Percentiles rank a stretch among this genome's conserved stretches.
Conservation (phyloP, 2,113 vertebrate genomes). For the Macaca fascicularis region DNA sequence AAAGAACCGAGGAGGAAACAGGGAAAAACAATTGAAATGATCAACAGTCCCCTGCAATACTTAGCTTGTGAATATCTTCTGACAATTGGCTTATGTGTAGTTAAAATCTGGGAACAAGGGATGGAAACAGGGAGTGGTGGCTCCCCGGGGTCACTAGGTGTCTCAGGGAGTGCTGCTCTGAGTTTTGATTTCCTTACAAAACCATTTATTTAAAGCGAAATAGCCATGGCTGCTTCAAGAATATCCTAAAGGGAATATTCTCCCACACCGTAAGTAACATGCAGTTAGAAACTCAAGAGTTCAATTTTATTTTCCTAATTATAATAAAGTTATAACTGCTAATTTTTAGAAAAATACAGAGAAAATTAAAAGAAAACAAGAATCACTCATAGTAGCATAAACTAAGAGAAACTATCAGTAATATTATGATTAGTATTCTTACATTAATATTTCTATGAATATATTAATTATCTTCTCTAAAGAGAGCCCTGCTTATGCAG, state of each 20-base stretch:
- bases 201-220: not conserved
- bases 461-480: not conserved
- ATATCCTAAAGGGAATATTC: not conserved
- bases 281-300: not conserved
- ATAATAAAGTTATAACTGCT: not conserved
- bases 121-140: too few species aligned
- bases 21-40: not conserved
- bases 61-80: not conserved
- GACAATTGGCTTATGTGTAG: not conserved
- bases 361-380: not conserved
- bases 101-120: not conserved
- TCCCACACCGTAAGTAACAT: not conserved
- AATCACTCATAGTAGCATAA: not conserved
- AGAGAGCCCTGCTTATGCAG: not conserved
- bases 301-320: not conserved
- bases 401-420: not conserved
- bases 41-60: not conserved
- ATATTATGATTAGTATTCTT: not conserved
- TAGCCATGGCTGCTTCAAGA: not conserved
- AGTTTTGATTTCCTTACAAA: not conserved
- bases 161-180: too few species aligned
- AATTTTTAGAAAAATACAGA: not conserved
- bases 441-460: not conserved
- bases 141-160: too few species aligned
- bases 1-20: not conserved